Percentiles rank a stretch among this genome's conserved stretches.
These are phyloP conservation scores for Oceanodroma tethys DNA, from an alignment of 2,113 vertebrate species.

Conservation along the genomic window DNA sequence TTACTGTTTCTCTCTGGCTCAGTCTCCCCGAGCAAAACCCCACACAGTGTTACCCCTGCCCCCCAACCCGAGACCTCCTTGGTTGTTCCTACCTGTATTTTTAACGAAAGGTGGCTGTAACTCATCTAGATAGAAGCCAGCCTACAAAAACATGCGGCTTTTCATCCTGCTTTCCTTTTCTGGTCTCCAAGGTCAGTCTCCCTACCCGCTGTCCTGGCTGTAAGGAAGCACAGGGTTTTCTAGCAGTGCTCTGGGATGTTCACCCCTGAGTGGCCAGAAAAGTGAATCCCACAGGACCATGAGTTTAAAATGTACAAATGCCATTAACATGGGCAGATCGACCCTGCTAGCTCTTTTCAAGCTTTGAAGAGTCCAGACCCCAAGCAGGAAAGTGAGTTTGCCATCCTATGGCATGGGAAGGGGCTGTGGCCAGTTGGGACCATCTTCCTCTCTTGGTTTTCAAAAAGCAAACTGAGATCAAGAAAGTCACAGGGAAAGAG, in stretches of 20 bases:
- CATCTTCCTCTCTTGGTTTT: not conserved
- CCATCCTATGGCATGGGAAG: not conserved
- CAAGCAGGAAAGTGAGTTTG: not conserved
- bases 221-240: not conserved
- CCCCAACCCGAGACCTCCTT: not conserved
- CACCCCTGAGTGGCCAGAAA: not conserved
- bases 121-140: not conserved
- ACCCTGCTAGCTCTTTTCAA: not conserved
- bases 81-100: not conserved
- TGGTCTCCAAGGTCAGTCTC: not conserved
- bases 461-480: not conserved
- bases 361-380: not conserved
- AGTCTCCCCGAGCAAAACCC: not conserved
- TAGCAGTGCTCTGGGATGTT: not conserved
- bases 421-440: not conserved
- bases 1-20: not conserved
- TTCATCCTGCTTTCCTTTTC: not conserved
- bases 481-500: not conserved
- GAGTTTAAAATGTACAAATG: not conserved
- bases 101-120: not conserved
- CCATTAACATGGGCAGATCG: fast-evolving
- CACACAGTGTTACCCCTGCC: not conserved
- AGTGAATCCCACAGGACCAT: not conserved
- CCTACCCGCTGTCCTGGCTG: not conserved
- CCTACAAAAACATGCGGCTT: not conserved